These are phyloP conservation scores for Plecturocebus donacophilus DNA, from an alignment of 2,113 vertebrate species.

Conservation along the genomic window DNA sequence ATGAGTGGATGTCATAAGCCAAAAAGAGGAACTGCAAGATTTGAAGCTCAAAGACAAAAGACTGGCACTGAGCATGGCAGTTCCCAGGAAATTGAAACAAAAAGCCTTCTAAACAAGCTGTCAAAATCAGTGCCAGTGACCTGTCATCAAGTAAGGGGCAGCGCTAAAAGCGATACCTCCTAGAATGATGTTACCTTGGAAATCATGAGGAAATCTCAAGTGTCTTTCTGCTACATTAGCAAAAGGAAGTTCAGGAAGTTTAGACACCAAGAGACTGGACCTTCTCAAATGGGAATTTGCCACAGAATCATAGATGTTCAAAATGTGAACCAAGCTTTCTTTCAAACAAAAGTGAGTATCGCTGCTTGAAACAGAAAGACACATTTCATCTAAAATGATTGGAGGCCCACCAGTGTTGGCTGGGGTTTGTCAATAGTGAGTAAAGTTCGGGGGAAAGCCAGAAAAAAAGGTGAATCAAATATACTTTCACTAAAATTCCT, in stretches of 20 bases:
- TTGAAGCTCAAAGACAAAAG: conserved; percentile 61
- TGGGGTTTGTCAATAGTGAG: not conserved
- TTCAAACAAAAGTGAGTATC: not conserved
- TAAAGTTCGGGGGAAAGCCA: not conserved
- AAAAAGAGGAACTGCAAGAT: conserved; percentile 37
- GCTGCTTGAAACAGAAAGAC: conserved; percentile 41
- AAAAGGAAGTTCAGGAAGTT: conserved; percentile 16
- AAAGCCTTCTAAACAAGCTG: not conserved
- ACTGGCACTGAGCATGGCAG: not conserved
- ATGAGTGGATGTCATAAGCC: conserved; percentile 7
- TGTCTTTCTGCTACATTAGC: not conserved
- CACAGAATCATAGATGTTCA: not conserved
- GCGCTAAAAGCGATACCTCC: not conserved
- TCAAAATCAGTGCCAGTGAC: not conserved
- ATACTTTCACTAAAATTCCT: not conserved
- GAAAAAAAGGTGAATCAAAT: not conserved
- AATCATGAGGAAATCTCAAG: not conserved
- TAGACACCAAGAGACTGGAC: not conserved
- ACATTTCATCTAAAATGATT: not conserved
- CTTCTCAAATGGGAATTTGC: not conserved
- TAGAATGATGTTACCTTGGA: not conserved
- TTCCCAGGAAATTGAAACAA: conserved; percentile 32
- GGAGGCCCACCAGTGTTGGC: not conserved
- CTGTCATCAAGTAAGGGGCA: not conserved
- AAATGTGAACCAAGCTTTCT: not conserved